A percentile compares a stretch with the other conserved stretches of the same genome.
Conservation (phyloP, 1,140 invertebrate genomes). For the Macrosteles quadrilineatus region DNA sequence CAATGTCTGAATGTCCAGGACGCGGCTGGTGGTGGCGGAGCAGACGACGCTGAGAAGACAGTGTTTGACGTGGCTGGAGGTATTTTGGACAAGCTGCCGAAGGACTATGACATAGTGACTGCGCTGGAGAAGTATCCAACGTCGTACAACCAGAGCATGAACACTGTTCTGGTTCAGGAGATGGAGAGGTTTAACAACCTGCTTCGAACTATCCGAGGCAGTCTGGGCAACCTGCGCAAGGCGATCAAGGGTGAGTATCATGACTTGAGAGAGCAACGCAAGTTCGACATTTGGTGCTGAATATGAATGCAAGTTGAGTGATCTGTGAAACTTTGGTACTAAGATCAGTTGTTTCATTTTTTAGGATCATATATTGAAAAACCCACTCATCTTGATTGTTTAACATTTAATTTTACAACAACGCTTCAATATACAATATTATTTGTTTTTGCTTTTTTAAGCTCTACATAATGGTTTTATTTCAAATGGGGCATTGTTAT, state of each 20-base stretch:
- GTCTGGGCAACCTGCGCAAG: constrained; percentile 78
- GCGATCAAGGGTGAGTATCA: constrained; percentile 87
- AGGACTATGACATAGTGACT: constrained; percentile 67
- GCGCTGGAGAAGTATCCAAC: constrained; percentile 76
- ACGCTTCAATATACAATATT: too few relatives aligned
- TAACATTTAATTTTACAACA: too few relatives aligned
- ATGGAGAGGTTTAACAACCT: constrained; percentile 88
- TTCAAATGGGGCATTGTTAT: too few relatives aligned
- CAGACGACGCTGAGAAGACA: constrained; percentile 64
- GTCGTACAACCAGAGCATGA: constrained; percentile 83
- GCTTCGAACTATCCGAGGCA: constrained; percentile 69
- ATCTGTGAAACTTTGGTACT: too few relatives aligned
- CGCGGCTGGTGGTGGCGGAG: constrained; percentile 47
- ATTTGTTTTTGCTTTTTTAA: too few relatives aligned
- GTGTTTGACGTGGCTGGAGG: constrained; percentile 69
- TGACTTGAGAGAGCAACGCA: too few relatives aligned
- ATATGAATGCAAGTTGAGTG: neutral
- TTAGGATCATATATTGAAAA: too few relatives aligned
- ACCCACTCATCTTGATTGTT: too few relatives aligned
- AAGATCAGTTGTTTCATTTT: too few relatives aligned
- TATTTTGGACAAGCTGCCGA: constrained; percentile 71
- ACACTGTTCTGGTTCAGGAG: constrained; percentile 92
- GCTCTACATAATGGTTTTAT: too few relatives aligned
- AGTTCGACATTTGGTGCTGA: constrained; percentile 18
- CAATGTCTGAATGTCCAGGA: too few relatives aligned